Conservation (phyloP, 2,113 vertebrate species). For the Protomyctophum bolini region DNA sequence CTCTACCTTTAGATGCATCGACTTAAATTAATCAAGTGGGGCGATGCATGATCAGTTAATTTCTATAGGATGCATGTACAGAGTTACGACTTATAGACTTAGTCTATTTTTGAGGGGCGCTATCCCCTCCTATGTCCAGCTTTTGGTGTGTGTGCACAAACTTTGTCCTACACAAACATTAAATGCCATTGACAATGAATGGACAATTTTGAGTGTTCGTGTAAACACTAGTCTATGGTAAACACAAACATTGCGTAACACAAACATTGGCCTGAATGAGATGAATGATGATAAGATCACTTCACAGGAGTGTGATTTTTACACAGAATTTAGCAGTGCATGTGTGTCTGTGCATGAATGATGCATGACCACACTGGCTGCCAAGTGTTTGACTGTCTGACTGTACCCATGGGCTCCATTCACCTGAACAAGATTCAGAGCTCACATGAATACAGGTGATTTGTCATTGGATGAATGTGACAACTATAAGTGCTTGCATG, state of each 20-base stretch:
- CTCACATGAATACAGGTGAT: conserved; percentile 40
- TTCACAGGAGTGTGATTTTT: neutral
- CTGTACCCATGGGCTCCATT: conserved; percentile 27
- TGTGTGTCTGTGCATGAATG: neutral
- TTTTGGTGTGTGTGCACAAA: too few species aligned
- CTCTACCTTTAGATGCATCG: neutral
- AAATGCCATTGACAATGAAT: too few species aligned
- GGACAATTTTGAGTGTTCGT: conserved; percentile 27
- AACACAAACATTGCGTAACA: too few species aligned
- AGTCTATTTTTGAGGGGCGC: too few species aligned
- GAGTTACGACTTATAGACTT: too few species aligned
- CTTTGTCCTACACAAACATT: too few species aligned
- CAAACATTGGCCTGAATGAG: too few species aligned
- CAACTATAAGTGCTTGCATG: conserved; percentile 8
- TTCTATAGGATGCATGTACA: too few species aligned
- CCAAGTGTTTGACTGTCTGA: conserved; percentile 33
- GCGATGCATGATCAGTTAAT: neutral
- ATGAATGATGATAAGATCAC: too few species aligned
- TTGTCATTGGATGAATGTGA: conserved; percentile 18
- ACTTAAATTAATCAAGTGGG: neutral
- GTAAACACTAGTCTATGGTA: neutral
- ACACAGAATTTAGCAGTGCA: neutral
- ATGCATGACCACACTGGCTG: conserved; percentile 36
- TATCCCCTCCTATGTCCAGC: too few species aligned
- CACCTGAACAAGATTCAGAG: conserved; percentile 52